These are phyloP conservation scores for Rhopalosiphum maidis DNA, from an alignment of 1,140 invertebrate species.

Conservation along the genomic window DNA sequence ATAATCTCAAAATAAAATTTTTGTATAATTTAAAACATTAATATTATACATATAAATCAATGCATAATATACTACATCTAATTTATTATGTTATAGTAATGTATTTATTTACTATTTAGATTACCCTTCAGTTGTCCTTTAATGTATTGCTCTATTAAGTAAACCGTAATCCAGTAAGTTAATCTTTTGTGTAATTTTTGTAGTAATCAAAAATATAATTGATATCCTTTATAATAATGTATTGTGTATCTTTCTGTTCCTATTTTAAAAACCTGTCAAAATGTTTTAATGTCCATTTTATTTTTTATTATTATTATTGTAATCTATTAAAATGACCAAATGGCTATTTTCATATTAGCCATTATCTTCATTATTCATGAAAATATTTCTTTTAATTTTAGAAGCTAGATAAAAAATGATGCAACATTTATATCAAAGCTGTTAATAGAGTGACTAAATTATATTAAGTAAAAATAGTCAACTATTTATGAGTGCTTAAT, in stretches of 20 bases:
- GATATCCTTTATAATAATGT: constrained; percentile 42
- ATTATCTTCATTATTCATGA: neutral
- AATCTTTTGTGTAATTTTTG: constrained; percentile 22
- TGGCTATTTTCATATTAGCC: neutral
- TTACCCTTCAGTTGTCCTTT: neutral
- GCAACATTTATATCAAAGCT: neutral
- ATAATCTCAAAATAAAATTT: constrained; percentile 23
- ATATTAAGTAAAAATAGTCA: neutral
- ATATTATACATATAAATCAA: neutral
- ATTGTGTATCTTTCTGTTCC: constrained; percentile 20
- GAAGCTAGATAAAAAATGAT: neutral
- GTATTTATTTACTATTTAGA: constrained; percentile 31
- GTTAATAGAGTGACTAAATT: neutral
- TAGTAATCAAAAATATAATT: constrained; percentile 49
- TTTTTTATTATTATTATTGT: neutral
- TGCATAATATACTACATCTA: neutral
- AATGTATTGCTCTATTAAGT: constrained; percentile 33
- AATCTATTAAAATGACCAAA: too few species aligned
- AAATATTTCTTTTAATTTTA: neutral
- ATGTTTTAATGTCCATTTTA: neutral
- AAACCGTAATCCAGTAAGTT: constrained; percentile 21
- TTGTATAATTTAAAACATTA: neutral
- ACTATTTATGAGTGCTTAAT: neutral
- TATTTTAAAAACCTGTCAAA: neutral
- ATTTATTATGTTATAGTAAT: neutral